Conservation (phyloP, 2,113 vertebrate species). For the Morone chrysops region DNA sequence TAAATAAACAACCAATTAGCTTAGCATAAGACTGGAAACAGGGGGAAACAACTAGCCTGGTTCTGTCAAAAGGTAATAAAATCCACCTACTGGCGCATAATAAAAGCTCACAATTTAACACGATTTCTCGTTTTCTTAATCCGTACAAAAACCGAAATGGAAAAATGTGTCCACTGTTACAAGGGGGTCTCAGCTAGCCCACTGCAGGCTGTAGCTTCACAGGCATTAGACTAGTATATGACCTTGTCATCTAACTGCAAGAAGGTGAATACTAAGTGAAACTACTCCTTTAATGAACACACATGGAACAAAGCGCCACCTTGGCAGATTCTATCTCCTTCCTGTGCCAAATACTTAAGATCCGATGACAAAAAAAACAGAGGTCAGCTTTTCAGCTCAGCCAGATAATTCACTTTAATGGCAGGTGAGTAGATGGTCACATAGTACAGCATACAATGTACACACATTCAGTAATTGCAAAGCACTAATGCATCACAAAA, state of each 20-base stretch:
- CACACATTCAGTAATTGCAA: conserved; percentile 27
- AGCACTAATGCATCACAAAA: conserved; percentile 30
- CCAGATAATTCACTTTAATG: conserved; percentile 46
- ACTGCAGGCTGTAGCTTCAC: no score
- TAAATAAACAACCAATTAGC: no score
- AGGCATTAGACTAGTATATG: not conserved
- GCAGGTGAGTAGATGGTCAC: conserved; percentile 29
- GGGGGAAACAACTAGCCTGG: no score
- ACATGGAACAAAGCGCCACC: not conserved
- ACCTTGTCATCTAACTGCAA: not conserved
- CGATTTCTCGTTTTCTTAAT: no score
- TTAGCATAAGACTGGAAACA: no score
- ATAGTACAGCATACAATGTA: conserved; percentile 6
- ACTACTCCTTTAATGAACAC: conserved; percentile 8
- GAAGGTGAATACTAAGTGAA: not conserved
- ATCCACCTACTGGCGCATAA: no score
- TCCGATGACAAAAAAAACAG: conserved; percentile 26
- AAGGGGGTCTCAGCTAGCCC: not conserved
- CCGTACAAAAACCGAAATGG: no score
- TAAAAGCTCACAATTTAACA: no score
- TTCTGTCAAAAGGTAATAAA: no score
- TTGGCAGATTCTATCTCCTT: not conserved
- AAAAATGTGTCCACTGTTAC: no score
- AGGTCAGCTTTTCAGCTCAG: conserved; percentile 34
- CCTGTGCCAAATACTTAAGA: conserved; percentile 30